Percentiles rank a stretch among this genome's conserved stretches.
These are phyloP conservation scores for Gryllus longicercus DNA, from an alignment of 2,888 invertebrate genomes.

Conservation along the genomic window DNA sequence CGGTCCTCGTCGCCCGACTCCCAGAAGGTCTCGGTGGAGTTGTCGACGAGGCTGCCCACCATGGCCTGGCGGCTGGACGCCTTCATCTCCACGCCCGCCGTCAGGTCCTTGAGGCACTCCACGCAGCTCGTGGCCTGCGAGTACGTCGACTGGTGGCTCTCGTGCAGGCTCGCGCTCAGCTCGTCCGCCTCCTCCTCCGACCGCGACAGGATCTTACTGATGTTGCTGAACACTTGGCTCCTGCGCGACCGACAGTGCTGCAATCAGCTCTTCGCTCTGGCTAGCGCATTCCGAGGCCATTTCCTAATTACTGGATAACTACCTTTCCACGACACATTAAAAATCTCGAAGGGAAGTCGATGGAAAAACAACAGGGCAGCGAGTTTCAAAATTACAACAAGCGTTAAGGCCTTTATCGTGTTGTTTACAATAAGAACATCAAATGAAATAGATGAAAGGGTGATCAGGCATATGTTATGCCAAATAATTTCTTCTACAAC, in stretches of 20 bases:
- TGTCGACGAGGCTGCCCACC: conserved; percentile 87
- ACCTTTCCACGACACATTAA: too few species aligned
- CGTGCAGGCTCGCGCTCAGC: conserved; percentile 56
- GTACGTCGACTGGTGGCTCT: conserved; percentile 54
- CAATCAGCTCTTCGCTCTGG: not conserved
- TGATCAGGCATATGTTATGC: too few species aligned
- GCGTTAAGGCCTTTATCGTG: too few species aligned
- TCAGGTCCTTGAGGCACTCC: conserved; percentile 71
- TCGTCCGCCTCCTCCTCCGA: conserved; percentile 76
- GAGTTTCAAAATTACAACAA: too few species aligned
- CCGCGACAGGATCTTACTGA: conserved; percentile 90
- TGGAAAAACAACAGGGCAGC: too few species aligned
- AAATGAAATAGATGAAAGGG: too few species aligned
- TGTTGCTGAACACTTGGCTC: conserved; percentile 92
- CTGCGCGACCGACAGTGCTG: conserved; percentile 47
- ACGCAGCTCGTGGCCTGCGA: conserved; percentile 54
- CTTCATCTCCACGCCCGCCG: conserved; percentile 70
- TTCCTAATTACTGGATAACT: too few species aligned
- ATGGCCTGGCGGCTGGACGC: conserved; percentile 93
- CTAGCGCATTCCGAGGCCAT: not conserved
- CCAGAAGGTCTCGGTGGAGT: conserved; percentile 98
- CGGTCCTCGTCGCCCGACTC: conserved; percentile 95
- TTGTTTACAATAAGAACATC: too few species aligned
- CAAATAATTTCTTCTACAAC: too few species aligned
- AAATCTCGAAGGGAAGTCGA: too few species aligned